Base-by-base conservation (phyloP, 2,113 vertebrate genomes). In the Mohoua ochrocephala region DNA sequence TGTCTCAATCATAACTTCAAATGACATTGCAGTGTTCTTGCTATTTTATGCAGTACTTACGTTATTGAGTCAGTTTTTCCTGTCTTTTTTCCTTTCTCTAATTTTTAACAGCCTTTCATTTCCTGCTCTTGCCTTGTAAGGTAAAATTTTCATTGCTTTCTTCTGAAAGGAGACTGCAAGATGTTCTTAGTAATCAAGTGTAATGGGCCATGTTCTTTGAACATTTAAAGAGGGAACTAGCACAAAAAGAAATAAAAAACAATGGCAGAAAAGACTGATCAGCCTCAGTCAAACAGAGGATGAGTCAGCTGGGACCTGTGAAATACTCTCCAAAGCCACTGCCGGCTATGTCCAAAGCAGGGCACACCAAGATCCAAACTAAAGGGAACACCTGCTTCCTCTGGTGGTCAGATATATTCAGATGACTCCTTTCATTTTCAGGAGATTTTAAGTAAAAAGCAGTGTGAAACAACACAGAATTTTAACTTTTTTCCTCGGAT, bases 141-240 rank as follows among this genome's bases (percentile, higher is more conserved):
- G 68, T 74, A 84, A 53, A 86, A 59, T 79, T 88, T 95, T 77
- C 76, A 74, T 81, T 74, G 76, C 18, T 93, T 95, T 41, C 54
- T 74, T 81, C 68, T 74, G 67, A 86, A 83, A 91, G 41, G 37
- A 87, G 35, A 52, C 33, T 67, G 50, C 86, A 84, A 92, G 77
- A 70, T 81, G 57, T 90, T 90, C 86, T 82, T 44, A 54, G 80
- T 47, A 93, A 77, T 91, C 39, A 95, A 92, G 87, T 87, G 89
- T 78, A 93, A 95, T 68, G 76, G 60, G 20, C 52, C 80, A 45
- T 87, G 52, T 56, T 79, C 57, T 85, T 30, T 49, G 41, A 93
- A 68, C 61, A 31, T 47, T 75, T 96, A 75, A 84, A 88, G 91
- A 85, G 1, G 1, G 47, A 81, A 7, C 30, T 33, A 52, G 22